Conservation (phyloP, 2,888 invertebrate genomes). For the Drosophila antonietae region DNA sequence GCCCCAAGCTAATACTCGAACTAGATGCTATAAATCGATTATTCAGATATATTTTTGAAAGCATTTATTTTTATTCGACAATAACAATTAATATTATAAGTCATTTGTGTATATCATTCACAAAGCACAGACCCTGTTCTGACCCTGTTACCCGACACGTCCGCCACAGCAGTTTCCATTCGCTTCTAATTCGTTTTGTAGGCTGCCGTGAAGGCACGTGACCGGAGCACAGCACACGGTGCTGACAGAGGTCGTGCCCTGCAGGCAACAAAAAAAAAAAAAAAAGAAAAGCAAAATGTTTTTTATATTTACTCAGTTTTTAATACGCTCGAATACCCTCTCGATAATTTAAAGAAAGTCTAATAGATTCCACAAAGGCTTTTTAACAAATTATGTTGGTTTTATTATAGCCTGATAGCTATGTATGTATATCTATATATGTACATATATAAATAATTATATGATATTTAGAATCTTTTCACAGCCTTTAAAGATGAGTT, state of each 20-base stretch:
- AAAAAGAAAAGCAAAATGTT: constrained; percentile 24
- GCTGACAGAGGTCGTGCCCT: constrained; percentile 3
- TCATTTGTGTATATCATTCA: constrained; percentile 43
- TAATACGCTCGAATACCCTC: constrained; percentile 13
- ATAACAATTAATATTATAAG: constrained; percentile 49
- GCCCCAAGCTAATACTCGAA: background rate
- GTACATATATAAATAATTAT: no score
- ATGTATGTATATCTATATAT: no score
- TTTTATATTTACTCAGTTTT: constrained; percentile 18
- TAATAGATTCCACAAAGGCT: no score
- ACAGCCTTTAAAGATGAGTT: no score
- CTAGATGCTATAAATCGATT: background rate
- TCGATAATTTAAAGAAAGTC: no score
- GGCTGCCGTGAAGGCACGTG: constrained; percentile 38
- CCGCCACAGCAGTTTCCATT: constrained; percentile 9
- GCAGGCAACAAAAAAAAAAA: background rate
- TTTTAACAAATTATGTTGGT: no score
- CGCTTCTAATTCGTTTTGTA: constrained; percentile 35
- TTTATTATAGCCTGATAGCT: no score
- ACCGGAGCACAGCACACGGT: constrained; percentile 30
- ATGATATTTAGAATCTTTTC: no score
- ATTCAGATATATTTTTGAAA: background rate
- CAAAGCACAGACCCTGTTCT: constrained; percentile 15
- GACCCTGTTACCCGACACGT: constrained; percentile 10
- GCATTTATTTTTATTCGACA: background rate